Percentiles rank a stretch among this genome's conserved stretches.
Conservation (phyloP, 1,140 invertebrate species). For the Trichogramma pretiosum region DNA sequence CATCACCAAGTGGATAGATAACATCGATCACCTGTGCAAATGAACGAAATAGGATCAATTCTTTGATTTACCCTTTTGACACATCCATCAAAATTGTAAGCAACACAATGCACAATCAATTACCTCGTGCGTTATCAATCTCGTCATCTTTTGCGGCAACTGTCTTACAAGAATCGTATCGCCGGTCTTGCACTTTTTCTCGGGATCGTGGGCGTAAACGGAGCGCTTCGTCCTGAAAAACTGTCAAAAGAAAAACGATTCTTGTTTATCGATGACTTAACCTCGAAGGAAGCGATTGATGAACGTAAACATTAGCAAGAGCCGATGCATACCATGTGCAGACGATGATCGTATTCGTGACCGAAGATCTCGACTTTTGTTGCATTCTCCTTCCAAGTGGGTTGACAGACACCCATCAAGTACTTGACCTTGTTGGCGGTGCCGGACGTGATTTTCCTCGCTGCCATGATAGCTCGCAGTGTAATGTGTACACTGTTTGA, state of each 20-base stretch:
- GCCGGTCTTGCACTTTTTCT: conserved; percentile 67
- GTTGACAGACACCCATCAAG: too few relatives aligned
- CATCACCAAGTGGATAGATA: conserved; percentile 71
- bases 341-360: conserved; percentile 58
- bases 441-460: too few relatives aligned
- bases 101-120: too few relatives aligned
- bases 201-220: conserved; percentile 67
- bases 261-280: conserved; percentile 9
- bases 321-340: conserved; percentile 55
- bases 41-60: too few relatives aligned
- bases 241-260: conserved; percentile 47
- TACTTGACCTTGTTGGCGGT: too few relatives aligned
- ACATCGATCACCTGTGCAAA: conserved; percentile 62
- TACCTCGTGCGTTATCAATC: conserved; percentile 64
- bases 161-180: conserved; percentile 71
- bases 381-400: too few relatives aligned
- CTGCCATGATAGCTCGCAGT: too few relatives aligned
- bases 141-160: conserved; percentile 61
- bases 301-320: conserved; percentile 4
- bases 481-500: too few relatives aligned
- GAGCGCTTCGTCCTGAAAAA: conserved; percentile 66
- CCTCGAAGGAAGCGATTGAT: background rate
- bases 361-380: conserved; percentile 63
- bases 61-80: too few relatives aligned
- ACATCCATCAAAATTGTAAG: too few relatives aligned